Evolutionary conservation across 1,140 invertebrate species (phyloP), one percentile per base, ranked within the genome.

Genomic region (Drosophila teissieri): DNA sequence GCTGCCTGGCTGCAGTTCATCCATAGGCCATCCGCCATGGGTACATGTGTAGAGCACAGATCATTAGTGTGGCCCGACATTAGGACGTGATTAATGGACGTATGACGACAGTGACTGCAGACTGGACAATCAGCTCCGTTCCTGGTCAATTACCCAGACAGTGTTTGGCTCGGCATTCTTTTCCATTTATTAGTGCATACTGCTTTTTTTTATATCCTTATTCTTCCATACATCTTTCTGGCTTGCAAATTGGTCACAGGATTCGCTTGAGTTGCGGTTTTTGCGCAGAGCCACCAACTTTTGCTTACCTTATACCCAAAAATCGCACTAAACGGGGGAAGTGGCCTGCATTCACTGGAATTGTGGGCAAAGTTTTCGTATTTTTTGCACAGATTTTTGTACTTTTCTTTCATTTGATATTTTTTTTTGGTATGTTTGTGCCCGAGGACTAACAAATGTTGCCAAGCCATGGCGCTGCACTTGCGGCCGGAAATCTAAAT

Each of bases 401-500:
- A 31, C 1, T 31, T 31, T 31, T 31, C 7, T 31, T 31, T 10
- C 27, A 19, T 24, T 24, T 24, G 4, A 1, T 2, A 2, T 31
- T 31, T 60, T 27, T 39, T 46, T 48, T 15, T 46, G 11, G 11
- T 19, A 17, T 22, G 4, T n/a, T 56, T 19, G 1, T 67, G 62
- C 46, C 22, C 14, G 14, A 44, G 51, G 17, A 55, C 77, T 64
- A 64, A 64, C 80, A 80, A 79, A 79, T 76, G 74, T 62, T 82
- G 78, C 69, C 61, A 56, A 74, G 55, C 80, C 80, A 76, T 61
- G 76, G 60, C 63, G 58, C 55, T 80, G 78, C 78, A 82, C 76
- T 86, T 86, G 84, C 85, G 84, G 85, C 85, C 85, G 84, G 84
- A 89, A 89, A 84, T 89, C 85, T 80, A 89, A 89, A 89, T 89